Evolutionary conservation across 2,797 vertebrate genomes (phyloP).

Genomic region (Psittacula echo): DNA sequence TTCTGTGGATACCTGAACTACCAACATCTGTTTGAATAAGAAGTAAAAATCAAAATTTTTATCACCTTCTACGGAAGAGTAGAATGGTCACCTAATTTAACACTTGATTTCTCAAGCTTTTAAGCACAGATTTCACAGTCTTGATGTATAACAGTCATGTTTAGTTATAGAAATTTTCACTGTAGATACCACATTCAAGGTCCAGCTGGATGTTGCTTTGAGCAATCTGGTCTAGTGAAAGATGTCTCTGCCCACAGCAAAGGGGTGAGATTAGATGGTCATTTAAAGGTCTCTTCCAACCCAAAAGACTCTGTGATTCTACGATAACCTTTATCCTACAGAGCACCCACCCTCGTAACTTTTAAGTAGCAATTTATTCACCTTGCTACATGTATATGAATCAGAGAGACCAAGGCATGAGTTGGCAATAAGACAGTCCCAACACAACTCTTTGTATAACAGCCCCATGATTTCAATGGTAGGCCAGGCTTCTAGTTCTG

Average conservation of each 20-base stretch:
- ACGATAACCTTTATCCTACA: neutral
- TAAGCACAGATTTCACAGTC: neutral
- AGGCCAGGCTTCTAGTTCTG: neutral
- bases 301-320: neutral
- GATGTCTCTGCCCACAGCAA: neutral
- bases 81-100: neutral
- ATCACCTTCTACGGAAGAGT: neutral
- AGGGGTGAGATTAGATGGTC: neutral
- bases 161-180: neutral
- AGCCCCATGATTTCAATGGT: neutral
- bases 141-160: neutral
- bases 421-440: neutral
- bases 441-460: neutral
- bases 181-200: neutral
- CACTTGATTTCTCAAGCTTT: neutral
- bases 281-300: neutral
- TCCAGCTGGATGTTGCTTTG: neutral
- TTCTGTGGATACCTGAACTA: neutral
- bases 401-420: neutral
- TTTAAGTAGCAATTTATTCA: neutral
- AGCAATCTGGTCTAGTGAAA: neutral
- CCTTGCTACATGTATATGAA: rapidly evolving
- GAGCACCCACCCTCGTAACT: neutral
- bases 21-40: neutral
- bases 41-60: neutral